Percentiles rank a stretch among this genome's conserved stretches.
Conservation (phyloP, 1,140 invertebrate species). For the Conus betulinus region DNA sequence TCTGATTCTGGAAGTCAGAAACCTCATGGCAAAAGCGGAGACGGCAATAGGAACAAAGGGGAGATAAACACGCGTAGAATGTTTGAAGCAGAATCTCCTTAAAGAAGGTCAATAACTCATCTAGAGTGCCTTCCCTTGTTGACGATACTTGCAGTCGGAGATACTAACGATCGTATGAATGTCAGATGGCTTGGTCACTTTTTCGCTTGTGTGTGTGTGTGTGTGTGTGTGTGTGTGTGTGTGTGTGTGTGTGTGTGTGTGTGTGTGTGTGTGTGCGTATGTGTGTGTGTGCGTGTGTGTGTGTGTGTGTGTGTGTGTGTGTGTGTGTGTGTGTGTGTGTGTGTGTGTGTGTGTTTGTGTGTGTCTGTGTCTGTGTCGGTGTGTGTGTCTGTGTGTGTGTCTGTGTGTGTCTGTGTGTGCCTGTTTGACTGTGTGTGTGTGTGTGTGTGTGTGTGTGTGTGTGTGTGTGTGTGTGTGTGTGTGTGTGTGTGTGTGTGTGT, state of each 20-base stretch:
- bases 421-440: background rate
- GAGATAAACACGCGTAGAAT: too few species aligned
- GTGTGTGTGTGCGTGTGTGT: background rate
- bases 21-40: too few species aligned
- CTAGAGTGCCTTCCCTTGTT: too few species aligned
- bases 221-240: background rate
- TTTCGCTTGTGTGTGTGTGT: too few species aligned
- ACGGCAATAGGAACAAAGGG: too few species aligned
- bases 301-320: background rate
- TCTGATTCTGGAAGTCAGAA: too few species aligned
- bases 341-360: background rate
- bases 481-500: background rate
- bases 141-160: too few species aligned
- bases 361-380: background rate
- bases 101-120: too few species aligned
- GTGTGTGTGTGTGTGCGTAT: background rate
- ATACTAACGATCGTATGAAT: too few species aligned
- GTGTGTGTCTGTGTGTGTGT: constrained; percentile 5
- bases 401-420: background rate
- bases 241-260: background rate
- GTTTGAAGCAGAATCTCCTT: too few species aligned
- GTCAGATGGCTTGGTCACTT: too few species aligned
- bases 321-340: background rate
- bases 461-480: background rate
- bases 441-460: background rate